A percentile compares a stretch with the other conserved stretches of the same genome.
These are phyloP conservation scores for human DNA, from an alignment of 2,113 vertebrate species.

Conservation along the genomic window GRCh38 chr2:107394501-107395000, in stretches of 20 bases:
- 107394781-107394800: neutral
- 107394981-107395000: neutral
- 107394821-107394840: neutral
- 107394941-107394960: neutral
- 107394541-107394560: no score
- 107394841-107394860: neutral
- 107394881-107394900: neutral
- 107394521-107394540: no score
- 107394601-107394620: no score
- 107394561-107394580: no score
- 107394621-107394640: no score
- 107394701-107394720: neutral
- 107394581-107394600: no score
- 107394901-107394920: neutral
- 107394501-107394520: no score
- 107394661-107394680: no score
- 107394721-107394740: neutral
- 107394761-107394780: neutral
- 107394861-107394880: neutral
- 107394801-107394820: neutral
- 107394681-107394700: neutral
- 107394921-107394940: neutral
- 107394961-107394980: neutral
- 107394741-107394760: neutral
- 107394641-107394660: no score